Base-by-base conservation (phyloP, 2,113 vertebrate species). In the Alosa alosa region DNA sequence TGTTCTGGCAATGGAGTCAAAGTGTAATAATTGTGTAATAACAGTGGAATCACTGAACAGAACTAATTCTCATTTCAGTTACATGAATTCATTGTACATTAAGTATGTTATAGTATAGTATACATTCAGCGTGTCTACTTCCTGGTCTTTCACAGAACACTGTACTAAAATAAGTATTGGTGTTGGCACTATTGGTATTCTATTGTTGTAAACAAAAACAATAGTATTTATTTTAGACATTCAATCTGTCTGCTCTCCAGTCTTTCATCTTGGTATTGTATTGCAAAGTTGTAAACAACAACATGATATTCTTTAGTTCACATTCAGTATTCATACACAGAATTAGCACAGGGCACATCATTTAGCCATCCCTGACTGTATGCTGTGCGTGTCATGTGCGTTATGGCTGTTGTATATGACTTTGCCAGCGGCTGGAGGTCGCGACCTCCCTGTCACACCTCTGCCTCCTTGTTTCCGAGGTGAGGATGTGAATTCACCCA, bases 401-500 rank as follows among this genome's bases (percentile, higher is more conserved):
- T 0, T 78, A 36, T 78, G 72, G 13, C 72, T 15, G 72, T 15
- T 78, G 3, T 78, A 39, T 39, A 78, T 78, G 72, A 78, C 72
- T 78, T 78, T 78, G 72, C 11, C 4, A 13, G 25, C 9, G 13
- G 39, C 72, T 36, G 36, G 31, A 78, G 72, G 72, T 78, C 13
- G 11, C 20, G 72, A 13, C 64, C 64, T 36, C 64, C 36, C 72
- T 39, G 31, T 78, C 72, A 78, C 72, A 78, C 72, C 72, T 78
- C 72, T 78, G 72, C 31, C 72, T 17, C 13, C 72, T 39, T 78
- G 68, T 86, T 72, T 90, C 83, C 84, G 86, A 85, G 88, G 81
- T 83, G 82, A 81, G 90, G 86, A 92, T 87, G 89, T 90, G 89
- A 84, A 88, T 89, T 88, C 81, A 88, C 87, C 85, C 4, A 4